Percentiles rank a stretch among this genome's conserved stretches.
Conservation (phyloP, 2,113 vertebrate genomes). For the Polypterus senegalus region DNA sequence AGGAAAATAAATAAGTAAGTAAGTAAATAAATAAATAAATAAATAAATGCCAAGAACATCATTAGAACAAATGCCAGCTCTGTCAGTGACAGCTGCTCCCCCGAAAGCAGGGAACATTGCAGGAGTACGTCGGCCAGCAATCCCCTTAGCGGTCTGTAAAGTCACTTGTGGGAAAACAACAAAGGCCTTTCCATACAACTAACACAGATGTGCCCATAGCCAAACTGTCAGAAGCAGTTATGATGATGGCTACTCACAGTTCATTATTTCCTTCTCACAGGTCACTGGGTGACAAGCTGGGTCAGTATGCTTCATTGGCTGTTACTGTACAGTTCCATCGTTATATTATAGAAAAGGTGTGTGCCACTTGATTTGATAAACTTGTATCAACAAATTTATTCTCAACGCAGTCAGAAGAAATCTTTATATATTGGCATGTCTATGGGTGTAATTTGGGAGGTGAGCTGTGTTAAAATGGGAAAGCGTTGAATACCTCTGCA, state of each 20-base stretch:
- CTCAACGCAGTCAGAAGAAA: neutral
- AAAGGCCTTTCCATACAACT: slow-evolving; percentile 69
- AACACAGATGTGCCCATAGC: slow-evolving; percentile 92
- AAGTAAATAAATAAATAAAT: slow-evolving; percentile 4
- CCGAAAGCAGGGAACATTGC: slow-evolving; percentile 48
- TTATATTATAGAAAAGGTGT: slow-evolving; percentile 43
- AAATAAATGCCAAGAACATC: slow-evolving; percentile 44
- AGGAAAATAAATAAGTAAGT: neutral
- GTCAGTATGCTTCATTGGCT: slow-evolving; percentile 75
- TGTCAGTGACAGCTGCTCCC: slow-evolving; percentile 55
- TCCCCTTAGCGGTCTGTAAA: slow-evolving; percentile 60
- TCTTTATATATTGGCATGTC: no score
- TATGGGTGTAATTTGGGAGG: no score
- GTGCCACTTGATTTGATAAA: slow-evolving; percentile 28
- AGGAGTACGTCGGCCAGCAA: slow-evolving; percentile 55
- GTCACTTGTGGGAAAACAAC: slow-evolving; percentile 73
- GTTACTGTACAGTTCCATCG: slow-evolving; percentile 42
- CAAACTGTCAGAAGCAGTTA: slow-evolving; percentile 91
- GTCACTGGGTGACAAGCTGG: slow-evolving; percentile 95
- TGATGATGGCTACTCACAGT: slow-evolving; percentile 93
- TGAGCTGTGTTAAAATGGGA: no score
- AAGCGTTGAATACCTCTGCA: no score
- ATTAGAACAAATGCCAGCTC: slow-evolving; percentile 55
- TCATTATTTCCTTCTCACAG: slow-evolving; percentile 98
- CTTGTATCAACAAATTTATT: slow-evolving; percentile 34